phyloP scores from a whole-genome alignment of 2,888 invertebrate genomes.

The Eustalomyia histrio region DNA sequence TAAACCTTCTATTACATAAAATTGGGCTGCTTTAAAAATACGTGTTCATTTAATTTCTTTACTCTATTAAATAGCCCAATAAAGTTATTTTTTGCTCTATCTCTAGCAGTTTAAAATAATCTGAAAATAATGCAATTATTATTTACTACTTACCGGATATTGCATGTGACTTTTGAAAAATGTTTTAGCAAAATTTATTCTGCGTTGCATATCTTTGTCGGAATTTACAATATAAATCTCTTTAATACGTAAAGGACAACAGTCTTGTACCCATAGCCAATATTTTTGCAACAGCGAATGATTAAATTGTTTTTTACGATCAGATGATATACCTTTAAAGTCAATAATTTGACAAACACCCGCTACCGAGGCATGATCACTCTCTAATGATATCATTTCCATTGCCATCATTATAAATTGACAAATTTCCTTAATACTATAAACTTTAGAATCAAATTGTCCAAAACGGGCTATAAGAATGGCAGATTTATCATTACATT shows the following conservation, averaged over 20 bases:
- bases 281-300: slow-evolving; percentile 71
- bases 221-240: slow-evolving; percentile 73
- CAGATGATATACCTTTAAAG: slow-evolving; percentile 69
- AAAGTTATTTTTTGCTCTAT: too few relatives aligned
- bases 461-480: slow-evolving; percentile 72
- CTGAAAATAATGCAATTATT: too few relatives aligned
- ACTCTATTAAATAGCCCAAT: too few relatives aligned
- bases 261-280: slow-evolving; percentile 72
- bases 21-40: too few relatives aligned
- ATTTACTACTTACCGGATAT: slow-evolving; percentile 68
- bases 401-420: slow-evolving; percentile 73
- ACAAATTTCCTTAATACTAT: slow-evolving; percentile 71
- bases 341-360: slow-evolving; percentile 74
- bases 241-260: slow-evolving; percentile 71
- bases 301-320: slow-evolving; percentile 70
- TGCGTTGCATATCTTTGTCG: slow-evolving; percentile 71
- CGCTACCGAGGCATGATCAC: slow-evolving; percentile 73
- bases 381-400: slow-evolving; percentile 74
- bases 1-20: too few relatives aligned
- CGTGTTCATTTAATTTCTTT: too few relatives aligned
- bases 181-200: slow-evolving; percentile 68
- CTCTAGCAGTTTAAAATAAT: too few relatives aligned
- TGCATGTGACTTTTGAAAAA: slow-evolving; percentile 69
- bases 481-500: slow-evolving; percentile 71
- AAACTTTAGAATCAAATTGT: slow-evolving; percentile 71